Evolutionary conservation across 2,888 invertebrate species (phyloP).

Genomic region (Thereva nobilitata): DNA sequence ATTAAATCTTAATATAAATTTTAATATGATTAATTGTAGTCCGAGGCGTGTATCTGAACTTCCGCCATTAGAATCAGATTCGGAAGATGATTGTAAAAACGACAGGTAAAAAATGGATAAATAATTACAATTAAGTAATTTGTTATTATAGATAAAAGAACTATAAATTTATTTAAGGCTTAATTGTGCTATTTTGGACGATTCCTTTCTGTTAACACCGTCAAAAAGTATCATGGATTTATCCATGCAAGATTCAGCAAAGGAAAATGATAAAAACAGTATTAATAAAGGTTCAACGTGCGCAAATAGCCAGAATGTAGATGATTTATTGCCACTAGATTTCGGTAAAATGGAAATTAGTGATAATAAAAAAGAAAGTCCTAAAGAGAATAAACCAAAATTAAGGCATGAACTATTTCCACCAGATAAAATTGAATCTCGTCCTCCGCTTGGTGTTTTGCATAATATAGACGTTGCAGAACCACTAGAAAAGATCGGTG

Average conservation of each 20-base stretch:
- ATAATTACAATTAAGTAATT: neutral
- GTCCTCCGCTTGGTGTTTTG: no score
- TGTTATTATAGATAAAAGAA: neutral
- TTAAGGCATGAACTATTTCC: neutral
- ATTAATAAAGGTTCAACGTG: constrained; percentile 1
- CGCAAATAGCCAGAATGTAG: neutral
- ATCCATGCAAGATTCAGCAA: constrained; percentile 39
- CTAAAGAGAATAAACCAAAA: neutral
- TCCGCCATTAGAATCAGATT: constrained; percentile 52
- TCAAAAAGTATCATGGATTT: constrained; percentile 44
- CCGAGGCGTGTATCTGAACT: constrained; percentile 54
- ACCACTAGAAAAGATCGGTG: neutral
- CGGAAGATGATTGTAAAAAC: constrained; percentile 48
- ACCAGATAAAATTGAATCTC: no score
- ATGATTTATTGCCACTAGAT: constrained; percentile 47
- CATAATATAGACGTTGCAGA: neutral
- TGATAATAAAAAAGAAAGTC: constrained; percentile 26
- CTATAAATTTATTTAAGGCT: constrained; percentile 44
- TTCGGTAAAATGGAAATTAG: constrained; percentile 51
- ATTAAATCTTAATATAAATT: no score
- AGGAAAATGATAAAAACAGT: constrained; percentile 33
- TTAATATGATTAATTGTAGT: constrained; percentile 41
- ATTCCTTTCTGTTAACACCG: constrained; percentile 55
- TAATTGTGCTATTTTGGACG: constrained; percentile 55
- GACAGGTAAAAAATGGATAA: constrained; percentile 43